phyloP scores from a whole-genome alignment of 2,797 vertebrate species.

The Siniperca obscura region DNA sequence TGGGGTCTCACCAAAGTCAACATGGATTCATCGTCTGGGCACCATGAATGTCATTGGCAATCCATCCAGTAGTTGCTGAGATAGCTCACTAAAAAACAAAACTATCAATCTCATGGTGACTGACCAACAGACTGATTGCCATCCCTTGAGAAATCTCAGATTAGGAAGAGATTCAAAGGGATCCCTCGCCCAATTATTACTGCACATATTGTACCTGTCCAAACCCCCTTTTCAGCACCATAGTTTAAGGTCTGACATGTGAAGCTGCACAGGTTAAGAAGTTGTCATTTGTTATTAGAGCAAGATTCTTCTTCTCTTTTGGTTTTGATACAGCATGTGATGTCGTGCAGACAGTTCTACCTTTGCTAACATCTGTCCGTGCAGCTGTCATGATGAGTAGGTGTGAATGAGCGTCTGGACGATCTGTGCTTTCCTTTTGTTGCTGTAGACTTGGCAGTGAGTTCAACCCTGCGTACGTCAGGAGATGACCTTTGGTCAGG shows the following conservation, averaged over 20 bases:
- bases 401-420: conserved; percentile 49
- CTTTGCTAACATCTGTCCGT: conserved; percentile 57
- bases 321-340: conserved; percentile 22
- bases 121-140: neutral
- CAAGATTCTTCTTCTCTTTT: conserved; percentile 15
- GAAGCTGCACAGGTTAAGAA: conserved; percentile 9
- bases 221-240: neutral
- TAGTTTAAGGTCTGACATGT: neutral
- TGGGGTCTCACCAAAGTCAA: neutral
- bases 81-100: neutral
- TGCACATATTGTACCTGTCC: neutral
- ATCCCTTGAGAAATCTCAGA: neutral
- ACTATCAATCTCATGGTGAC: too few species aligned
- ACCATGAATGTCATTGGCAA: neutral
- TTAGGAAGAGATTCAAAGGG: neutral
- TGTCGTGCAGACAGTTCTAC: conserved; percentile 29
- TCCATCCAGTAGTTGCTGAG: neutral
- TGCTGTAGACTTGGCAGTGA: conserved; percentile 49
- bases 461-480: conserved; percentile 76
- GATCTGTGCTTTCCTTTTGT: conserved; percentile 40
- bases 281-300: conserved; percentile 25
- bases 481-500: conserved; percentile 71
- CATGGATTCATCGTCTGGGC: neutral
- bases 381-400: conserved; percentile 38
- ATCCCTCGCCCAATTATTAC: neutral